Base-by-base conservation (phyloP, 2,888 invertebrate genomes). In the Drosophila subsilvestris region DNA sequence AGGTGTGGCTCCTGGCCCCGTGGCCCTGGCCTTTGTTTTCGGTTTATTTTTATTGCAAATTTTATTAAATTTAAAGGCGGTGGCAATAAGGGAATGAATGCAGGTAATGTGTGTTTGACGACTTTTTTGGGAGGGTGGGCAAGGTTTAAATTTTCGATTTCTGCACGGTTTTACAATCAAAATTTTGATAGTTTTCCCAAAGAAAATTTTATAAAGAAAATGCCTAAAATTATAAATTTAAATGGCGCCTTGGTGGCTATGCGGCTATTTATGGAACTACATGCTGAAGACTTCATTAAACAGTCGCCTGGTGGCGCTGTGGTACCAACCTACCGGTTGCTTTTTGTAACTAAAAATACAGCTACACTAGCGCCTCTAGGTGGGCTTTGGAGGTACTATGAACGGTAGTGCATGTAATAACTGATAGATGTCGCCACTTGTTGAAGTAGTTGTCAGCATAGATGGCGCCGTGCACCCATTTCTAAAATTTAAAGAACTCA, bases 1-100 rank as follows among this genome's bases (percentile, higher is more conserved):
- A 73, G 73, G 70, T 71, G 70, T 73, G 74, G 56, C 48, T 25
- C 6, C 47, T 56, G 18, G 17, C 29, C 6, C 25, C 25, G 25
- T 56, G 18, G 17, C 29, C 3, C 32, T 37, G 25, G 56, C 27
- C 45, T 25, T 45, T 27, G 22, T 29, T 45, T 44, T n/a, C 8
- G 45, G 17, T 12, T 43, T 18, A n/a, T 43, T 17, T 56, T 51
- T 44, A 56, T 48, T 18, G 32, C 59, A 4, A 67, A 44, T 8
- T 66, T 66, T 48, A 69, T 71, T 62, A n/a, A 42, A 37, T 25
- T 51, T 37, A 14, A 51, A n/a, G 27, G 49, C 22, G 22, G 3
- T n/a, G n/a, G n/a, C n/a, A 3, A 22, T 22, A 32, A 32, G 4
- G 1, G 12, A 4, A 32, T 32, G 4, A 12, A 10, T 29, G 29